These are phyloP conservation scores for Lymantria dispar DNA, from an alignment of 2,888 invertebrate genomes.

Conservation along the genomic window DNA sequence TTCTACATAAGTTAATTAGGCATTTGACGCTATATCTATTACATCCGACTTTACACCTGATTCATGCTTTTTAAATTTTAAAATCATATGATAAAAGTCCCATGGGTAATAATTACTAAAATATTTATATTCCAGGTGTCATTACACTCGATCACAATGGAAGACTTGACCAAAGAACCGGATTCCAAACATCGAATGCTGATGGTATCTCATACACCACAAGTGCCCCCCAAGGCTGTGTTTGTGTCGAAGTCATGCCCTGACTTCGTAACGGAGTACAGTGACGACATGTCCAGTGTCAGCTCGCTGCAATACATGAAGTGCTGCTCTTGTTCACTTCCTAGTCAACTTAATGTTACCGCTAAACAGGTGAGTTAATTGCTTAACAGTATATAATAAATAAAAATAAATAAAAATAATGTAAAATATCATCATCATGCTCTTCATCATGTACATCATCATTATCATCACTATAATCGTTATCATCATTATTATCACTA, in stretches of 20 bases:
- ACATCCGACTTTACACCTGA: too few relatives aligned
- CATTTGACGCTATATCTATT: too few relatives aligned
- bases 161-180: slow-evolving; percentile 91
- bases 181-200: slow-evolving; percentile 92
- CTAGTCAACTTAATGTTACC: slow-evolving; percentile 47
- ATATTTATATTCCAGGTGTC: slow-evolving; percentile 79
- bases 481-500: too few relatives aligned
- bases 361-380: slow-evolving; percentile 46
- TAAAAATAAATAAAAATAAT: too few relatives aligned
- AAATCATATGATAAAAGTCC: too few relatives aligned
- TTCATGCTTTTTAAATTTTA: too few relatives aligned
- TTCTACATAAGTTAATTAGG: too few relatives aligned
- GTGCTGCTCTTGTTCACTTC: slow-evolving; percentile 47
- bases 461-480: too few relatives aligned
- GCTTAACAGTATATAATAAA: too few relatives aligned
- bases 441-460: too few relatives aligned
- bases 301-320: slow-evolving; percentile 27
- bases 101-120: too few relatives aligned
- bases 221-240: slow-evolving; percentile 67
- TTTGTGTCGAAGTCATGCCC: slow-evolving; percentile 92
- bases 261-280: slow-evolving; percentile 76
- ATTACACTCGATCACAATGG: slow-evolving; percentile 93
- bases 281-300: slow-evolving; percentile 27
- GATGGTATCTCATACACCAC: slow-evolving; percentile 87
- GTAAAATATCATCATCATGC: too few relatives aligned